Evolutionary conservation across 2,797 vertebrate species (phyloP), one percentile per base, ranked within the genome.

Genomic region (Sebastes vulpes): DNA sequence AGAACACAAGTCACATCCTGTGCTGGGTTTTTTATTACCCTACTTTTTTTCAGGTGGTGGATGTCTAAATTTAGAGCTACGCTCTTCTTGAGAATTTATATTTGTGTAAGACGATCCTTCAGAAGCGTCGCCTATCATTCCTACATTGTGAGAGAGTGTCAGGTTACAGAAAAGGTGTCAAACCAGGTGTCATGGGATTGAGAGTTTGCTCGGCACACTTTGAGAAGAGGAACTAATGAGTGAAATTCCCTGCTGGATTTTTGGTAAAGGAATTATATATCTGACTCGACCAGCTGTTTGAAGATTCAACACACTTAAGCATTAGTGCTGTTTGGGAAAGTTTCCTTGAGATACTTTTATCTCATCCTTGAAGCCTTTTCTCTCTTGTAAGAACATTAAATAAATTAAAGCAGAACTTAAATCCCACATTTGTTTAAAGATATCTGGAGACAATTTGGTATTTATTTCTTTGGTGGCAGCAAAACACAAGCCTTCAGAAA

Each of bases 41-140:
- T 54, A 56, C 25, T 35, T n/a, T 18, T 38, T 23, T 31, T 20
- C 11, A 32, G 3, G 2, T 7, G 20, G 5, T 4, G n/a, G 4
- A 35, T 25, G 29, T 59, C 63, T 66, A 68, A 74, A 72, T 82
- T 21, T 79, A 48, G 31, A 75, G 50, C 29, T 8, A 4, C 9
- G 3, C 21, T 29, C 32, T 6, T 38, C 12, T 25, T 56, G 28
- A 69, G 56, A 57, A 23, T 63, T 69, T 6, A 38, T 58, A 28
- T 69, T 26, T 42, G 9, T 31, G 58, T 50, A 20, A 42, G 26
- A 10, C 1, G 9, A 72, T 23, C 9, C 8, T 53, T 6, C 1
- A 7, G 31, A n/a, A 65, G 59, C 16, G 4, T 32, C 6, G 5
- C 6, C 72, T 18, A 1, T 60, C 66, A 57, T 72, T 78, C 53